A percentile compares a stretch with the other conserved stretches of the same genome.
These are phyloP conservation scores for Tetranychus cinnabarinus DNA, from an alignment of 1,140 invertebrate genomes.

Conservation along the genomic window DNA sequence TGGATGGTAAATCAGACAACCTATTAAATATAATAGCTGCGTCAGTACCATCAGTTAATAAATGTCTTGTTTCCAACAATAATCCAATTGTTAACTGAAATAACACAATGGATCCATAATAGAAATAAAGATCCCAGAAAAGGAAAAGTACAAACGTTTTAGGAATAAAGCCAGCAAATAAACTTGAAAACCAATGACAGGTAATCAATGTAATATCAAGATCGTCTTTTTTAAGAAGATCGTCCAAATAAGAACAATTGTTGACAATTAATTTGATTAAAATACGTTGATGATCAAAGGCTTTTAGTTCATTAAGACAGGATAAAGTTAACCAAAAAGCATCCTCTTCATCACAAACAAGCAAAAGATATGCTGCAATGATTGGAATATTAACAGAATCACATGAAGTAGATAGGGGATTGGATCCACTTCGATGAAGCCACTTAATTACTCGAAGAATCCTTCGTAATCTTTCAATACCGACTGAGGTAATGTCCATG, in stretches of 20 bases:
- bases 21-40: conserved; percentile 93
- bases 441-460: conserved; percentile 80
- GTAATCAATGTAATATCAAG: conserved; percentile 47
- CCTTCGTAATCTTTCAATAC: conserved; percentile 51
- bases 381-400: conserved; percentile 2
- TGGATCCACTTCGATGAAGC: conserved; percentile 27
- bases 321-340: conserved; percentile 97
- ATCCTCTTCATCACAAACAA: conserved; percentile 94
- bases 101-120: conserved; percentile 73
- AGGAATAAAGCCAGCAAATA: conserved; percentile 85
- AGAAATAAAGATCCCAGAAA: conserved; percentile 92
- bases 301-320: conserved; percentile 72
- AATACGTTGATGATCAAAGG: neutral
- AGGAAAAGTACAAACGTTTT: conserved; percentile 82
- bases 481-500: conserved; percentile 58
- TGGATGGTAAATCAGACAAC: conserved; percentile 74
- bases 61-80: conserved; percentile 73
- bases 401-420: conserved; percentile 1
- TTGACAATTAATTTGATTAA: neutral
- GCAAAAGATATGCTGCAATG: conserved; percentile 75
- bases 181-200: conserved; percentile 86
- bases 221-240: conserved; percentile 70
- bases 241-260: conserved; percentile 22
- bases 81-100: conserved; percentile 87
- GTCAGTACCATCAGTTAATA: conserved; percentile 81